Evolutionary conservation across 2,888 invertebrate species (phyloP).

Genomic region (Philereme vetulata): DNA sequence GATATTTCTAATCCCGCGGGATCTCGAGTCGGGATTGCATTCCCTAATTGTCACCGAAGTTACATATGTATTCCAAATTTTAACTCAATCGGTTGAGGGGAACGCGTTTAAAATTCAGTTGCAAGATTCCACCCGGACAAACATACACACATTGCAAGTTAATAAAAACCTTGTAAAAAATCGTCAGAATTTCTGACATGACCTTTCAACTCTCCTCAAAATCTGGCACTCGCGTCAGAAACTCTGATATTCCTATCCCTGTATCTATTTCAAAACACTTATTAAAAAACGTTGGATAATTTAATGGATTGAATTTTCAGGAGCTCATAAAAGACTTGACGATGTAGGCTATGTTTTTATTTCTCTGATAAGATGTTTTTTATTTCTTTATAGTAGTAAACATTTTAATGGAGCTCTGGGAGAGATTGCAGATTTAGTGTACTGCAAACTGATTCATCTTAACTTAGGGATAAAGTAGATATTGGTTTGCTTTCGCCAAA

Average conservation of each 20-base stretch:
- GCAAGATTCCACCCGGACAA: too few relatives aligned
- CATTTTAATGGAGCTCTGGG: slow-evolving; percentile 16
- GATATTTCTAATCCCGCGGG: too few relatives aligned
- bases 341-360: slow-evolving; percentile 16
- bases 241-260: slow-evolving; percentile 4
- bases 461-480: neutral
- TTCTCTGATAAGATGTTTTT: slow-evolving; percentile 21
- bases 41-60: too few relatives aligned
- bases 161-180: too few relatives aligned
- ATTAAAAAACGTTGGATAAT: slow-evolving; percentile 12
- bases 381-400: slow-evolving; percentile 19
- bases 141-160: too few relatives aligned
- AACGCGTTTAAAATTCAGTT: too few relatives aligned
- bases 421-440: slow-evolving; percentile 13
- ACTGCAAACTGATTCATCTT: slow-evolving; percentile 2
- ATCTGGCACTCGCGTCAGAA: slow-evolving; percentile 8
- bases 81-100: too few relatives aligned
- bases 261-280: neutral
- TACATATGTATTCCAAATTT: too few relatives aligned
- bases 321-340: slow-evolving; percentile 19
- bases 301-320: slow-evolving; percentile 18
- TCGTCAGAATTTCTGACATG: neutral
- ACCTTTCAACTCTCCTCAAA: slow-evolving; percentile 13
- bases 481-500: neutral
- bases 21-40: too few relatives aligned